Conservation (phyloP, 2,888 invertebrate species). For the Acronicta alni region DNA sequence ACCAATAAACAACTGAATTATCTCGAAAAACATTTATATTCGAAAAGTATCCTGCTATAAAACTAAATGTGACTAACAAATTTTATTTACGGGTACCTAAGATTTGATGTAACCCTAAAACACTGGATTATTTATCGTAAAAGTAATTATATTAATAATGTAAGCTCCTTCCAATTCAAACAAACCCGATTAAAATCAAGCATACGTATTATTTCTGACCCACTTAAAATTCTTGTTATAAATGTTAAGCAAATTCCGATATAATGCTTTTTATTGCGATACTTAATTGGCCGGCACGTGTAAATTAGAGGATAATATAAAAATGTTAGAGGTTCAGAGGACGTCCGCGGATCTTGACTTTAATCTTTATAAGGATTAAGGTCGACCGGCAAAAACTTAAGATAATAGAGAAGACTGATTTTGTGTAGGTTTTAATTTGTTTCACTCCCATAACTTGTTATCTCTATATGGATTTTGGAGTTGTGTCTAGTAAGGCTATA, state of each 20-base stretch:
- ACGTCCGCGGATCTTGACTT: constrained; percentile 69
- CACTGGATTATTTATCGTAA: constrained; percentile 13
- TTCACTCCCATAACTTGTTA: constrained; percentile 22
- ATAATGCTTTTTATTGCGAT: constrained; percentile 71
- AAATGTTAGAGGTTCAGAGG: constrained; percentile 68
- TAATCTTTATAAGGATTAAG: constrained; percentile 72
- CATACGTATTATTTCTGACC: constrained; percentile 54
- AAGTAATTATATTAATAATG: constrained; percentile 19
- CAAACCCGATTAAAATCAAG: constrained; percentile 42
- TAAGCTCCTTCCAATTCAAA: constrained; percentile 26
- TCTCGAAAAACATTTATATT: too few relatives aligned
- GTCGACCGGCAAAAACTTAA: constrained; percentile 68
- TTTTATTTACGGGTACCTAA: too few relatives aligned
- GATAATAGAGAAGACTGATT: constrained; percentile 58
- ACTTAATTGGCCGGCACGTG: constrained; percentile 81
- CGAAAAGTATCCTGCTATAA: too few relatives aligned
- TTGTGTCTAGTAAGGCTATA: constrained; percentile 1
- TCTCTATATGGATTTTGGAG: constrained; percentile 29
- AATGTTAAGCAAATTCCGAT: constrained; percentile 68
- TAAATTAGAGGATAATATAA: constrained; percentile 80
- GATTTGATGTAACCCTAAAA: constrained; percentile 25
- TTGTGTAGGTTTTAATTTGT: constrained; percentile 57
- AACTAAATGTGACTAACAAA: too few relatives aligned
- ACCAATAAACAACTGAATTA: too few relatives aligned
- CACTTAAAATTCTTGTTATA: constrained; percentile 63